Evolutionary conservation across 2,113 vertebrate genomes (phyloP), one percentile per base, ranked within the genome.

Genomic region (Poeciliopsis turrubarensis): DNA sequence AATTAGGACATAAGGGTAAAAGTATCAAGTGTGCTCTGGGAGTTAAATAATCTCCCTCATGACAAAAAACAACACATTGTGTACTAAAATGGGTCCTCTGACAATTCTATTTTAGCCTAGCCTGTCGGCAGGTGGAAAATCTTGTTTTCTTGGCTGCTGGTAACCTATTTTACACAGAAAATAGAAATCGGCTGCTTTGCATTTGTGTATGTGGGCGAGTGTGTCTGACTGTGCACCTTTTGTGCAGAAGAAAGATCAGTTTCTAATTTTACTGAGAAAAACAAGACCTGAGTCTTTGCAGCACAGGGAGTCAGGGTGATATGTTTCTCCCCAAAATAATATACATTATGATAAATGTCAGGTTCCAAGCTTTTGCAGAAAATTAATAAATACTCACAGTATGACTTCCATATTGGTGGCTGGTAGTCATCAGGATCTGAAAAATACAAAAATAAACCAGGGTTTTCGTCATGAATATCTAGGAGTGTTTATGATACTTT

Each of bases 321-420:
- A 80, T 77, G 71, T 77, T 63, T 30, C 32, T 51, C 32, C 60
- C 30, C 30, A n/a, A 72, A 83, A 72, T 69, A 1, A 26, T 31
- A 54, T 66, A 65, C 63, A 4, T 13, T 25, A 57, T 73, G 44
- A 77, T 11, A 54, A 73, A 79, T 41, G 26, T 68, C 47, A 54
- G 71, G 80, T 64, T 41, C 80, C 70, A 31, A 60, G 14, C 79
- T 31, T 63, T 47, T 17, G 69, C 34, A 68, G 41, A 64, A 72
- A 70, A 88, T 68, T 2, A 72, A 76, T 22, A 29, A 66, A 78
- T 81, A 99, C 98, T 99, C 89, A 99, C 98, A 93, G 93, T 99
- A 99, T 27, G 97, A 99, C 94, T 99, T 99, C 98, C 98, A 99
- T 96, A 99, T 97, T 60, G 98, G 97, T 73, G 97, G 97, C 81